Evolutionary conservation across 2,888 invertebrate genomes (phyloP).

Genomic region (Clanis bilineata): DNA sequence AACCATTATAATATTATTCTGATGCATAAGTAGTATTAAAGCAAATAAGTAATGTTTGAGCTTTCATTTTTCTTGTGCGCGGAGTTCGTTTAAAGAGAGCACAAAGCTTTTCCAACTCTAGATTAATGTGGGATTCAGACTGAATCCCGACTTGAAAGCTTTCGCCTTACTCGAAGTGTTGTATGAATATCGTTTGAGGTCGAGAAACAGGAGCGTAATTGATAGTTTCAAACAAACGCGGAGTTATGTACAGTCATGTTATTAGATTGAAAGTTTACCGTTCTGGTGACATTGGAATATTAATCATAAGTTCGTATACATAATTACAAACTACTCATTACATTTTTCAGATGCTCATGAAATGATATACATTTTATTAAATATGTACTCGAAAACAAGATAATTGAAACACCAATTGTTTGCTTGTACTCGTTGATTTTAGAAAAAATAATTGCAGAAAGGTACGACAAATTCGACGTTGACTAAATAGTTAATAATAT

Average conservation of each 20-base stretch:
- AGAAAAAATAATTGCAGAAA: neutral
- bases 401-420: neutral
- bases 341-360: neutral
- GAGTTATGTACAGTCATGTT: neutral
- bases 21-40: slow-evolving; percentile 18
- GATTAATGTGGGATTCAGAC: slow-evolving; percentile 5
- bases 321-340: neutral
- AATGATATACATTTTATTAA: neutral
- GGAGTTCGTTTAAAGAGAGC: slow-evolving; percentile 8
- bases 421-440: no score
- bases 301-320: neutral
- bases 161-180: neutral
- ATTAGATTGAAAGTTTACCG: neutral
- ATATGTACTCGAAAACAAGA: neutral
- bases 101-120: slow-evolving; percentile 8
- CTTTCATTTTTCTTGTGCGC: slow-evolving; percentile 15
- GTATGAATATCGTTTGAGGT: slow-evolving; percentile 1
- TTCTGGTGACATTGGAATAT: neutral
- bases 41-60: slow-evolving; percentile 25
- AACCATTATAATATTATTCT: neutral
- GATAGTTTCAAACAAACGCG: neutral
- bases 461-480: neutral
- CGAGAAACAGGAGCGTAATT: neutral
- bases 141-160: slow-evolving; percentile 7
- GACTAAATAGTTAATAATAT: neutral